Conservation (phyloP, 1,140 invertebrate genomes). For the Drosophila sp. region DNA sequence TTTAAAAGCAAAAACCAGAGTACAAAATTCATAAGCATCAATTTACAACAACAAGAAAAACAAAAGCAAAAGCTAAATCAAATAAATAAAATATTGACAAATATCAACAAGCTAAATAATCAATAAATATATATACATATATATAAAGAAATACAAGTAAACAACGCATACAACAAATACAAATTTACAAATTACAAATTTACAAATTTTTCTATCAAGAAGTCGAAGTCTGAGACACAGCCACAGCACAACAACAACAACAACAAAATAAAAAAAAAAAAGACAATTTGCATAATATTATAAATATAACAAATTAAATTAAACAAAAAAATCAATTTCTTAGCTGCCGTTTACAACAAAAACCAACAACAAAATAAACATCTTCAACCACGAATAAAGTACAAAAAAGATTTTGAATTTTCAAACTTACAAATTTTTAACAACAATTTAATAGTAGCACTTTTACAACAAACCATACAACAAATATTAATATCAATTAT, state of each 20-base stretch:
- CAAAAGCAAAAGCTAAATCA: constrained; percentile 1
- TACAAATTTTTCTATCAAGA: constrained; percentile 66
- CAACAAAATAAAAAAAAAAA: constrained; percentile 20
- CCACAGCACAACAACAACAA: constrained; percentile 36
- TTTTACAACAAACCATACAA: constrained; percentile 53
- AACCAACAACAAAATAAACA: constrained; percentile 24
- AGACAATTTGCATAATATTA: constrained; percentile 33
- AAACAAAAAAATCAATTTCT: constrained; percentile 55
- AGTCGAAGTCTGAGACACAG: constrained; percentile 53
- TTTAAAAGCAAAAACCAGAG: constrained; percentile 66
- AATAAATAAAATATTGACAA: constrained; percentile 35
- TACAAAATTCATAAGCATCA: constrained; percentile 70
- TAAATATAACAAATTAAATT: constrained; percentile 30
- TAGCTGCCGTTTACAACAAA: constrained; percentile 73
- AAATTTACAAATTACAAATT: constrained; percentile 80
- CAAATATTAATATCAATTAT: constrained; percentile 24
- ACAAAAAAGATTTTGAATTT: constrained; percentile 61
- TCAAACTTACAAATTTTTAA: constrained; percentile 70
- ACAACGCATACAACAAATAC: constrained; percentile 78
- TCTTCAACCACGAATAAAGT: constrained; percentile 63
- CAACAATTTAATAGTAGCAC: constrained; percentile 70
- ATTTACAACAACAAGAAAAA: constrained; percentile 52
- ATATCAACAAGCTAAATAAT: constrained; percentile 54
- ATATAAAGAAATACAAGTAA: constrained; percentile 35
- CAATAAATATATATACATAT: constrained; percentile 27